A percentile compares a stretch with the other conserved stretches of the same genome.
Evolutionary conservation across 2,113 vertebrate species (phyloP).

Genomic region (Pyrgilauda ruficollis): DNA sequence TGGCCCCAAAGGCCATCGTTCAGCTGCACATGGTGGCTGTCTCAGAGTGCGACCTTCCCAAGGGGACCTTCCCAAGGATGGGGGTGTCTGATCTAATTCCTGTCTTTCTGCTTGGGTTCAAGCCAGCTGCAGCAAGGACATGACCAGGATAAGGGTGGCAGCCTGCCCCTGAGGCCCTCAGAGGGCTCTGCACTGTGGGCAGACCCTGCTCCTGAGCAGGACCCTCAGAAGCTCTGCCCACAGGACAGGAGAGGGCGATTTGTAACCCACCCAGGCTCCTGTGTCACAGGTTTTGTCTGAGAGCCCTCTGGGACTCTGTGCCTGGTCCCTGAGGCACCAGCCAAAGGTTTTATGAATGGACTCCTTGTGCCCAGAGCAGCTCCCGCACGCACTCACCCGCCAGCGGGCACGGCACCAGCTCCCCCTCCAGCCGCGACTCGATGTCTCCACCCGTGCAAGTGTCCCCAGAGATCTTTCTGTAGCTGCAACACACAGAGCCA

Average conservation of each 20-base stretch:
- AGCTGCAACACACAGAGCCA: conserved; percentile 73
- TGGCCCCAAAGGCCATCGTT: background rate
- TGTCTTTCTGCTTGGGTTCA: background rate
- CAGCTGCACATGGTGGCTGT: fast-evolving
- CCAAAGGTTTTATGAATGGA: background rate
- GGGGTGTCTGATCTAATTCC: background rate
- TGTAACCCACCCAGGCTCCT: background rate
- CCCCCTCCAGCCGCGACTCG: conserved; percentile 88
- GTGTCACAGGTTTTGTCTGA: background rate
- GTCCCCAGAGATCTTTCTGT: conserved; percentile 94
- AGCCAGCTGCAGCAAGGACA: background rate
- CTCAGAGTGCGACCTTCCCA: background rate
- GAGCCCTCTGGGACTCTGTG: background rate
- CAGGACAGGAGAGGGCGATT: background rate
- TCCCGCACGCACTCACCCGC: conserved; percentile 79
- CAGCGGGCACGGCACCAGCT: conserved; percentile 90
- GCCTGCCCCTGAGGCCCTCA: background rate
- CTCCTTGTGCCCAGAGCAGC: background rate
- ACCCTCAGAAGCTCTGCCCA: background rate
- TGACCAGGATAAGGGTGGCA: background rate
- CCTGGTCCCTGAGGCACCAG: background rate
- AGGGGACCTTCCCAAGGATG: background rate
- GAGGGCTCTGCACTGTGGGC: background rate
- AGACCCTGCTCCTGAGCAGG: background rate
- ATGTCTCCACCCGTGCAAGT: conserved; percentile 93